These are phyloP conservation scores for Australoheros facetus DNA, from an alignment of 2,797 vertebrate species.

Conservation along the genomic window DNA sequence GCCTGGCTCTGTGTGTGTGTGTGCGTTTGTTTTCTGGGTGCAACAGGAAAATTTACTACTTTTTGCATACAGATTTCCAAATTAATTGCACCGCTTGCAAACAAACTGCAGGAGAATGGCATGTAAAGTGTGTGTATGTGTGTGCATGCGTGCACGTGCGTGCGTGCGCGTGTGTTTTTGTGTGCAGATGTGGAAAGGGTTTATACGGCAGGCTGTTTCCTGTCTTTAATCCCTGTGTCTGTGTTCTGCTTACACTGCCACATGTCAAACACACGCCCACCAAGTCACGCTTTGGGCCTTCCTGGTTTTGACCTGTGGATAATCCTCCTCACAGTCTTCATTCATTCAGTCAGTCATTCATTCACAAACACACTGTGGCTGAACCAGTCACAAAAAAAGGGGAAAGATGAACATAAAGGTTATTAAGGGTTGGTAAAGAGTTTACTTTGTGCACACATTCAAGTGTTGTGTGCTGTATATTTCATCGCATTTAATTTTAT, in stretches of 20 bases:
- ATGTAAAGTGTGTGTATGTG: not conserved
- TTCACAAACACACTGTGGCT: slow-evolving; percentile 26
- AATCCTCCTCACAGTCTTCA: slow-evolving; percentile 49
- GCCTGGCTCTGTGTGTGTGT: not conserved
- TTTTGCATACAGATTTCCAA: slow-evolving; percentile 3
- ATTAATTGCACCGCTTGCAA: not conserved
- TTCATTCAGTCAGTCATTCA: slow-evolving; percentile 25
- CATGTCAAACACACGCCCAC: slow-evolving; percentile 37
- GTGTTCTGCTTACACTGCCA: slow-evolving; percentile 47
- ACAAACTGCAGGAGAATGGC: not conserved
- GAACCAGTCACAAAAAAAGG: not conserved
- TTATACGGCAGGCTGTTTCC: slow-evolving; percentile 48
- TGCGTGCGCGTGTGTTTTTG: not conserved
- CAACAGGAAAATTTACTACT: not conserved
- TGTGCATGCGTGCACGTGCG: not conserved
- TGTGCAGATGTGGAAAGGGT: slow-evolving; percentile 24
- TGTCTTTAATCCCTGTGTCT: slow-evolving; percentile 59
- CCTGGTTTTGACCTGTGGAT: slow-evolving; percentile 38
- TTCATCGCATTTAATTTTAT: not conserved
- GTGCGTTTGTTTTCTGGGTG: not conserved
- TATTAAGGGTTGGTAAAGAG: not conserved
- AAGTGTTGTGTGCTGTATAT: not conserved
- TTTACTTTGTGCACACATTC: not conserved
- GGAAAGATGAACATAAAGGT: not conserved
- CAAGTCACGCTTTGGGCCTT: slow-evolving; percentile 23